Percentiles rank a stretch among this genome's conserved stretches.
phyloP scores from a whole-genome alignment of 2,888 invertebrate genomes.

The Meteorus cinctellus region DNA sequence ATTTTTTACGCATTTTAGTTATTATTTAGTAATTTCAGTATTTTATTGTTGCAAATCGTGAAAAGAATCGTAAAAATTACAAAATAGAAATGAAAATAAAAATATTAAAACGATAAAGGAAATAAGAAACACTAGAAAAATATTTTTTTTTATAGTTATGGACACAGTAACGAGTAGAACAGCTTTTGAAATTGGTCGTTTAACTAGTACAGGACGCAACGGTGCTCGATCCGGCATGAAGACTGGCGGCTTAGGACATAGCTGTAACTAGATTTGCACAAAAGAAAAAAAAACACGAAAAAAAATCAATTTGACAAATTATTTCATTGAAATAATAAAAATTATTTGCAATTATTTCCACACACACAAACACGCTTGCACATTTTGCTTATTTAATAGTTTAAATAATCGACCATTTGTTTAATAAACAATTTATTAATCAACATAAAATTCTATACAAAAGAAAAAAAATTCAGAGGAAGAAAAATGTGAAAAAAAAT shows the following conservation, averaged over 20 bases:
- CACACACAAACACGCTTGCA: background rate
- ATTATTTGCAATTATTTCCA: too few species aligned
- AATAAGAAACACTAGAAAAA: background rate
- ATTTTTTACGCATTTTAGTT: too few species aligned
- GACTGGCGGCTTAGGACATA: constrained; percentile 38
- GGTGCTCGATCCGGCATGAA: constrained; percentile 37
- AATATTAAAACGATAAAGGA: background rate
- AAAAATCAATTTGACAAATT: background rate
- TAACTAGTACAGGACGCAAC: constrained; percentile 43
- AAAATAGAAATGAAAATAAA: background rate
- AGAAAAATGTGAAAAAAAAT: too few species aligned
- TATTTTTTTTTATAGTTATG: constrained; percentile 31
- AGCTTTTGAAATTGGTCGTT: constrained; percentile 42
- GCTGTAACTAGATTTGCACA: constrained; percentile 44
- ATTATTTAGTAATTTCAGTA: too few species aligned
- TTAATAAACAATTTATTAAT: too few species aligned
- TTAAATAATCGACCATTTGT: too few species aligned
- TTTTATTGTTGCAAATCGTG: too few species aligned
- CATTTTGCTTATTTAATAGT: too few species aligned
- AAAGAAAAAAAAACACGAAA: constrained; percentile 8
- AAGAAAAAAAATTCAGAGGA: too few species aligned
- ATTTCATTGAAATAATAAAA: too few species aligned
- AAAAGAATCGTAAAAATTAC: constrained; percentile 60
- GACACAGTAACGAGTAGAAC: constrained; percentile 37
- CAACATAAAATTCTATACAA: too few species aligned